Conservation (phyloP, 2,797 vertebrate species). For the Enteromius trimaculatus region DNA sequence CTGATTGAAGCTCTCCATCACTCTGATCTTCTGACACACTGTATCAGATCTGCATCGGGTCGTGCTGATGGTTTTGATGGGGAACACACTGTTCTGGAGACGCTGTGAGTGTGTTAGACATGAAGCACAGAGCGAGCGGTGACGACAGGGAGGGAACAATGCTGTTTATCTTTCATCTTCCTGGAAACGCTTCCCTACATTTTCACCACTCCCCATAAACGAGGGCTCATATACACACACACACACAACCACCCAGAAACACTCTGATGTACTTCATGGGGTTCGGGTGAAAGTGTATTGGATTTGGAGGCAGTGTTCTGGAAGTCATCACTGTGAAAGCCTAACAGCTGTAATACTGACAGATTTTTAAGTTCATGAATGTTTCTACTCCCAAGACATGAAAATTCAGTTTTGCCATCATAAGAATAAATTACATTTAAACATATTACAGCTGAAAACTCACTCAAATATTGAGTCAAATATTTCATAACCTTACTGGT, state of each 20-base stretch:
- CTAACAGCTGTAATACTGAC: conserved; percentile 1
- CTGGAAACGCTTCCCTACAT: conserved; percentile 41
- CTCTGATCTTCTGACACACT: conserved; percentile 43
- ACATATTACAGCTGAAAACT: neutral
- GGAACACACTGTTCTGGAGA: neutral
- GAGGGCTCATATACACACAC: neutral
- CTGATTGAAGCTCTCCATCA: conserved; percentile 9
- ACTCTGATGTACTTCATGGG: neutral
- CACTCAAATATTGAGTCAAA: neutral
- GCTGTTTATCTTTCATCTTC: conserved; percentile 51
- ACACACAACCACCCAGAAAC: neutral
- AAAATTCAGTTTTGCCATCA: neutral
- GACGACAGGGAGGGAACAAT: conserved; percentile 40
- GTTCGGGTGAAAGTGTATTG: neutral
- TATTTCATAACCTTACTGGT: neutral
- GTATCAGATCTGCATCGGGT: neutral
- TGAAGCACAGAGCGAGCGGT: neutral
- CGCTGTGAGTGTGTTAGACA: neutral
- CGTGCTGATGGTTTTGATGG: neutral
- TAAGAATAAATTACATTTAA: neutral
- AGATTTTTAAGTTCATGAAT: neutral
- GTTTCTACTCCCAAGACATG: neutral
- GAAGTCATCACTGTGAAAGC: conserved; percentile 4
- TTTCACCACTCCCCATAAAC: conserved; percentile 17
- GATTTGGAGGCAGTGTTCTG: neutral